Base-by-base conservation (phyloP, 2,797 vertebrate genomes). In the Menidia menidia region DNA sequence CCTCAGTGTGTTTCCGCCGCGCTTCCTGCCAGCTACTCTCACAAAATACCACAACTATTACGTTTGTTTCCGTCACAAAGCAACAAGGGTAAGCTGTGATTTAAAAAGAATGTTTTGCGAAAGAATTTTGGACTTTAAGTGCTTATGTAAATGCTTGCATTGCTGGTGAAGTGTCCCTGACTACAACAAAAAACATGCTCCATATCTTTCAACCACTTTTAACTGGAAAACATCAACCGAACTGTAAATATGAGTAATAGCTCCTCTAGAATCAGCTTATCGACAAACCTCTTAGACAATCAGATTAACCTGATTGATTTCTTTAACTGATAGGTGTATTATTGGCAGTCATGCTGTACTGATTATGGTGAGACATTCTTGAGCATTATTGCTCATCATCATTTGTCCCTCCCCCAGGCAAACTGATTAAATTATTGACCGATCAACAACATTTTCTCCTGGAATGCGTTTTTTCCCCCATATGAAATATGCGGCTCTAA, bases 351-450 rank as follows among this genome's bases (percentile, higher is more conserved):
- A 15, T 47, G 56, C 41, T 55, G 65, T 15, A 67, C 78, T 71
- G 48, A 64, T 87, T 71, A 76, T 44, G 61, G 55, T 63, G 60
- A 71, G 63, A 83, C 57, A 51, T 65, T 76, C 74, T 60, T 69
- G 64, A 74, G 68, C 60, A 47, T 79, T 72, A 87, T 64, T 82
- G 82, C 73, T 58, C 35, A 64, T 87, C 85, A 78, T 81, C 47
- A 65, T 82, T 76, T 42, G 16, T 61, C 39, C 48, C 33, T 71
- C 54, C 69, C 52, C 58, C 71, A 70, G 74, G 81, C 70, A 66
- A 44, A 86, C 69, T 73, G 88, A 89, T 89, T 74, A 77, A 45
- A 33, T 66, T 86, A 88, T 83, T 71, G 89, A 89, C 76, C 33
- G 43, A 59, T 65, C 68, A 56, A 81, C 74, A 61, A 60, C 67